A percentile compares a stretch with the other conserved stretches of the same genome.
These are phyloP conservation scores for Hypena proboscidalis DNA, from an alignment of 2,888 invertebrate species.

Conservation along the genomic window DNA sequence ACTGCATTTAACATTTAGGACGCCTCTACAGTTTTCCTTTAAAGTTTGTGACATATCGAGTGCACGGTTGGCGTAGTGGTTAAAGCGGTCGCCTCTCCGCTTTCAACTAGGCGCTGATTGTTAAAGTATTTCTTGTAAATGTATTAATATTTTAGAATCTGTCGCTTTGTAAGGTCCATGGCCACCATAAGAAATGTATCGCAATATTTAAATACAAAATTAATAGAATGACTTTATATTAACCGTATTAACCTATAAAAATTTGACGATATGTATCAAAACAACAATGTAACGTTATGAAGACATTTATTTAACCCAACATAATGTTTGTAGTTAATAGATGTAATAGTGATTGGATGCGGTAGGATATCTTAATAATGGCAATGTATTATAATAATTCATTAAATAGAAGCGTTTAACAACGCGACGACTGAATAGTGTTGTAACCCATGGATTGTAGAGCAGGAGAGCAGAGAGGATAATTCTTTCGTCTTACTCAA, in stretches of 20 bases:
- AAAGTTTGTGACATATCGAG: no score
- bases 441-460: conserved; percentile 32
- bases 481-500: conserved; percentile 33
- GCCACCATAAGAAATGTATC: conserved; percentile 5
- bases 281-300: conserved; percentile 12
- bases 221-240: conserved; percentile 4
- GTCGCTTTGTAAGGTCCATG: conserved; percentile 5
- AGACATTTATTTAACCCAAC: conserved; percentile 33
- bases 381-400: conserved; percentile 26
- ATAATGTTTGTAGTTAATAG: conserved; percentile 21
- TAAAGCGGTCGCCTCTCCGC: no score
- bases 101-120: no score
- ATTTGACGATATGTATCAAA: conserved; percentile 12
- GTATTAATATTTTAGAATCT: no score
- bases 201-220: conserved; percentile 1
- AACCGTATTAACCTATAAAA: neutral
- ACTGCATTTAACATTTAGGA: no score
- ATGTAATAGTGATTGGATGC: conserved; percentile 25
- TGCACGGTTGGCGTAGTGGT: no score
- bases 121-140: no score
- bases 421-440: conserved; percentile 48
- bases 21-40: no score
- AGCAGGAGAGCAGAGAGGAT: no score
- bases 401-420: conserved; percentile 34
- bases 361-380: conserved; percentile 18